Conservation (phyloP, 2,113 vertebrate genomes). For the Anhinga anhinga region DNA sequence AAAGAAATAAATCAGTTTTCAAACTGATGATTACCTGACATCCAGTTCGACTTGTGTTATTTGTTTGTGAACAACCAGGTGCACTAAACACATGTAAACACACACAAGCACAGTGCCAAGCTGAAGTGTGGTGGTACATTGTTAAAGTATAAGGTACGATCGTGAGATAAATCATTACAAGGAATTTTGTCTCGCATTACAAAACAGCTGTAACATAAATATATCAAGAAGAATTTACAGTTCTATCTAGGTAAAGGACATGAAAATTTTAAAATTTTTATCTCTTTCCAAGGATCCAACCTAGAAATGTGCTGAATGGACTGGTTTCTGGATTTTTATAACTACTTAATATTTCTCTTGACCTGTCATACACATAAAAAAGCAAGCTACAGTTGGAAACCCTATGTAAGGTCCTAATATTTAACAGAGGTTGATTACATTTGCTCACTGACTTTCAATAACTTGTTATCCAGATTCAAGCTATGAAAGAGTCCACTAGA, state of each 20-base stretch:
- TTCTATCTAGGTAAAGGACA: background rate
- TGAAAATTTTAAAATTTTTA: background rate
- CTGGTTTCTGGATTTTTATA: background rate
- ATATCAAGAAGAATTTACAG: background rate
- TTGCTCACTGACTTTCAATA: background rate
- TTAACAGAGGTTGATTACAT: background rate
- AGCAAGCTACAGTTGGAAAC: background rate
- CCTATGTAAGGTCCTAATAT: background rate
- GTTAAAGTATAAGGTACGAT: background rate
- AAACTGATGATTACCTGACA: background rate
- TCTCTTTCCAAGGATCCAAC: background rate
- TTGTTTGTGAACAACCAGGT: background rate
- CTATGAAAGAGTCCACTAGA: background rate
- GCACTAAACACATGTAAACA: background rate
- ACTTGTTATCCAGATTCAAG: background rate
- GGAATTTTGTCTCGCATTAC: background rate
- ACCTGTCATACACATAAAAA: background rate
- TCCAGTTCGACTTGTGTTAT: background rate
- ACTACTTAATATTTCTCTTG: background rate
- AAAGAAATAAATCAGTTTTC: background rate
- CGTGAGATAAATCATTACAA: background rate
- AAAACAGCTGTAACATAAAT: background rate
- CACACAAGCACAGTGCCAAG: background rate
- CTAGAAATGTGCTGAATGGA: background rate
- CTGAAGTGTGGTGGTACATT: background rate